Base-by-base conservation (phyloP, 2,113 vertebrate genomes). In the Hiodon alosoides region DNA sequence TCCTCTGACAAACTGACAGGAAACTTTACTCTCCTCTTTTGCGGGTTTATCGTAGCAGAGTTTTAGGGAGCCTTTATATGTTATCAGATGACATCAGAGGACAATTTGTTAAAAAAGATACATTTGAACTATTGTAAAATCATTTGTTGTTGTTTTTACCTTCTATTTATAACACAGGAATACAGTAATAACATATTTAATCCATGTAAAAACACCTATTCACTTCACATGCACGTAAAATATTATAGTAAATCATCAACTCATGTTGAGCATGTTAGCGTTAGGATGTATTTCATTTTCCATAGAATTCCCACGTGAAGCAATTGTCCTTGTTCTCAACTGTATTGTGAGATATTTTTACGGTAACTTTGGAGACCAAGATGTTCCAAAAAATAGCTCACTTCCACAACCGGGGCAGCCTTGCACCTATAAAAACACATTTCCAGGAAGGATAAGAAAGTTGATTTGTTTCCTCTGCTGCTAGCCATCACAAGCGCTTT, bases 391-490 rank as follows among this genome's bases (percentile, higher is more conserved):
- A 7, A 51, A 64, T 73, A 17, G 48, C 58, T 64, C 31, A 14
- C 17, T 55, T 50, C 68, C 64, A 66, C 58, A 74, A 1, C 17
- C 60, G 5, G 53, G 50, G 76, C 46, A 79, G 67, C 55, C 53
- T 31, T 13, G 16, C 9, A 8, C 9, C 17, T 60, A 79, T 74
- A 73, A 68, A 69, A 78, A 71, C 13, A 13, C 5, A 50, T 64
- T 71, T 72, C 69, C 54, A 77, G 75, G 75, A 79, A 77, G 69
- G 65, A 77, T 69, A 69, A 54, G 16, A 66, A 55, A 76, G 53
- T 72, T 73, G 13, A 71, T 77, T 81, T 73, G 46, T 66, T 78
- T 71, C 73, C 67, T 77, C 14, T 76, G 60, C 75, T 73, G 68
- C n/a, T 71, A 67, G 17, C 59, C 72, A 17, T 79, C 62, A 53